Base-by-base conservation (phyloP, 1,140 invertebrate species). In the Parasteatoda tepidariorum region DNA sequence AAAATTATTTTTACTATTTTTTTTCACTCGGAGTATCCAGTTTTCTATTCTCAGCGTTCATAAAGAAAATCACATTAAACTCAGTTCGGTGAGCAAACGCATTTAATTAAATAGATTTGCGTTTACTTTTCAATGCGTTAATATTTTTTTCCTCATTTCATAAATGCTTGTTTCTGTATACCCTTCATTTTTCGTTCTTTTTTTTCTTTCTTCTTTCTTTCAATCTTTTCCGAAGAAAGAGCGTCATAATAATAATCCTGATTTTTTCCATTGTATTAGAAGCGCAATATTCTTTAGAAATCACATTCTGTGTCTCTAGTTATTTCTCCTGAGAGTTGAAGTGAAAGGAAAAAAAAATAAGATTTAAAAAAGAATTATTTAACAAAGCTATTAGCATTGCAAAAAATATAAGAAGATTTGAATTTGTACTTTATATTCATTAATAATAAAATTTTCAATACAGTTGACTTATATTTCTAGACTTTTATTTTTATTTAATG, bases 51-150 rank as follows among this genome's bases (percentile, higher is more conserved):
- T 62, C 64, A 28, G n/a, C 48, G 18, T 24, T 64, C 55, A 30
- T 30, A 59, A 68, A 68, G 64, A 68, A 79, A 68, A 79, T 59
- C 76, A 38, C 76, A 79, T 79, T 79, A 67, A 55, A 68, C 30
- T 59, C 38, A 59, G 26, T 68, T 79, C 76, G 66, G 15, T 79
- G 54, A 79, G 57, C 76, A 68, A 68, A 41, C 48, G 54, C 64
- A 79, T 79, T 79, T 79, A 79, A 79, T 79, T 79, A 79, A 79
- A 79, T 67, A 41, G 41, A 67, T 67, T 67, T 54, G 41, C 62
- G 74, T 64, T 76, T 66, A 64, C 61, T 76, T 74, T 76, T 38
- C 24, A 64, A 64, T 61, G 3, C n/a, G 11, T 48, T 22, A 31
- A 31, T 64, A 48, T 64, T 76, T 61, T 61, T 34, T 31, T 38